Base-by-base conservation (phyloP, 2,113 vertebrate genomes). In the Dicerorhinus sumatrensis region DNA sequence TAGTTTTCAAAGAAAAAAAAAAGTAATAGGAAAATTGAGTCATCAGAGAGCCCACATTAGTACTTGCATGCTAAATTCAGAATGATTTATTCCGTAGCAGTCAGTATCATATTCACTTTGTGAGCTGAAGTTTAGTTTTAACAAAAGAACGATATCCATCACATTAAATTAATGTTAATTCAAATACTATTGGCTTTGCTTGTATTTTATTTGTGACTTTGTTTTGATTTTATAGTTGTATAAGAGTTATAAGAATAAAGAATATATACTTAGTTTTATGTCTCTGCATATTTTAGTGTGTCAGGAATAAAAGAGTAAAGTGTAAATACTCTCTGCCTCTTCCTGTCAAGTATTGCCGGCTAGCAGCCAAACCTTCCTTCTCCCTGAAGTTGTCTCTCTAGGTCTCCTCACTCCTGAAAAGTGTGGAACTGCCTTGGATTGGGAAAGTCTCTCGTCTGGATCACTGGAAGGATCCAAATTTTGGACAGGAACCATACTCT, bases 151-250 rank as follows among this genome's bases (percentile, higher is more conserved):
- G n/a, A 4, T 79, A 93, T 93, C 93, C 42, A 83, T 96, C 92
- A 83, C 12, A 77, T 92, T 81, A 89, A 96, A 93, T 94, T 96
- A 95, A 77, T 89, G 86, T 85, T 91, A 84, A 96, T 97, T 96
- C 96, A 95, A 96, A 89, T 96, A 80, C 79, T 80, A 76, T 58
- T 95, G 69, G 63, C 79, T 97, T 96, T 79, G 60, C 92, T 96
- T 96, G 73, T 76, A 42, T 87, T 96, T 92, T 79, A 97, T 89
- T 94, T 92, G 94, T 80, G 77, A 58, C 69, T 77, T 84, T 87
- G 86, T 92, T 97, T 97, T 96, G 73, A 95, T 75, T 92, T 84
- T 90, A 76, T 90, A 25, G 65, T 94, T 87, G 69, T 89, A 2
- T 83, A 76, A 95, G 63, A 94, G 63, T 89, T 89, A 81, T 6